phyloP scores from a whole-genome alignment of 2,113 vertebrate species.

The Calcarius ornatus region DNA sequence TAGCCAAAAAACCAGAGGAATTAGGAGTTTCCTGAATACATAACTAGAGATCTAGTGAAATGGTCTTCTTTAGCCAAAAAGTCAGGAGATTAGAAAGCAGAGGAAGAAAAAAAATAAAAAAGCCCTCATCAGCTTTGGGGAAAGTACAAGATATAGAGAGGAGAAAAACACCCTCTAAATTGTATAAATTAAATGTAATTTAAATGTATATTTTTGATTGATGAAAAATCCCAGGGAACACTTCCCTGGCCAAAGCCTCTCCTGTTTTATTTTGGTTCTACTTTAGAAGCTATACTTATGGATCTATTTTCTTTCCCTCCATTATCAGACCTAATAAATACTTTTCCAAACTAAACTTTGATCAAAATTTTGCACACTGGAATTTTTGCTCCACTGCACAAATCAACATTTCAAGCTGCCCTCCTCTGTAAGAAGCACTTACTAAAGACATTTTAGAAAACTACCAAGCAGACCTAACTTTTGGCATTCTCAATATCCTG shows the following conservation, averaged over 20 bases:
- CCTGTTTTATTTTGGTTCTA: background rate
- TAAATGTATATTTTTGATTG: background rate
- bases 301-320: background rate
- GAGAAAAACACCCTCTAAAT: background rate
- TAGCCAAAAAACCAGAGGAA: background rate
- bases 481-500: background rate
- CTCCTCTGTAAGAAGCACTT: background rate
- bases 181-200: background rate
- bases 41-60: background rate
- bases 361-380: background rate
- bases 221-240: background rate
- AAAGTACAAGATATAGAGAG: background rate
- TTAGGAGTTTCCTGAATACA: background rate
- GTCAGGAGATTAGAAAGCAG: background rate
- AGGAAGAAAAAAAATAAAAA: background rate
- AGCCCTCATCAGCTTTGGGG: background rate
- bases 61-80: background rate
- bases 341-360: background rate
- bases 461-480: background rate
- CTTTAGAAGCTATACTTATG: background rate
- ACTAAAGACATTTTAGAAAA: background rate
- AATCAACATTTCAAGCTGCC: background rate
- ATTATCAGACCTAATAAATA: background rate
- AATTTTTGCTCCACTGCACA: background rate
- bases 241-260: background rate